Evolutionary conservation across 2,888 invertebrate species (phyloP), one percentile per base, ranked within the genome.

Genomic region (Nebria brevicollis): DNA sequence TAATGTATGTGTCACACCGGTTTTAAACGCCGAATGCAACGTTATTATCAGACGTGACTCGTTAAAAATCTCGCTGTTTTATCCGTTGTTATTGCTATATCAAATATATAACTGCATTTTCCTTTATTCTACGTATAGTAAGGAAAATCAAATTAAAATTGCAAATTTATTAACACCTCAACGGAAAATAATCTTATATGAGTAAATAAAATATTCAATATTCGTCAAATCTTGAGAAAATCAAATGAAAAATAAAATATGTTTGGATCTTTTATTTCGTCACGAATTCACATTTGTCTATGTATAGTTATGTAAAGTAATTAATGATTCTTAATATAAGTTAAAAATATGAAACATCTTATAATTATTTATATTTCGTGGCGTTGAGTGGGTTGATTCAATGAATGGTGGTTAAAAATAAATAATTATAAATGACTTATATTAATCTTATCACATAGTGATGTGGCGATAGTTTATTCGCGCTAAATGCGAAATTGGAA

Each of bases 1-100:
- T 73, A 73, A 73, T 73, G 73, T 73, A 11, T 73, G 73, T 73
- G 73, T 73, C 73, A 73, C 34, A 41, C 73, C 73, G 73, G 43
- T 15, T 26, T 43, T 73, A 41, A 43, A 15, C 11, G 42, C 43
- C 42, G 73, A 42, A 73, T 73, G 73, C 20, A 43, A 42, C 73
- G 73, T 73, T 73, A 70, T 70, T 70, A 70, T 70, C 70, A 70
- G 25, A 70, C 70, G 70, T 70, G 70, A 70, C 70, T 70, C 34
- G 70, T 70, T 70, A 70, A 70, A 70, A 70, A 34, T 70, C 70
- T 70, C 25, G 2, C 70, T 25, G 70, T 70, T 70, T 25, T 20
- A 11, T 4, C 26, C 34, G 70, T 68, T 68, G 25, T 68, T 68
- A 8, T 25, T n/a, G 11, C 6, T 54, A 54, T 54, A 54, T 8